Evolutionary conservation across 1,140 invertebrate species (phyloP).

Genomic region (Zaprionus taronus): DNA sequence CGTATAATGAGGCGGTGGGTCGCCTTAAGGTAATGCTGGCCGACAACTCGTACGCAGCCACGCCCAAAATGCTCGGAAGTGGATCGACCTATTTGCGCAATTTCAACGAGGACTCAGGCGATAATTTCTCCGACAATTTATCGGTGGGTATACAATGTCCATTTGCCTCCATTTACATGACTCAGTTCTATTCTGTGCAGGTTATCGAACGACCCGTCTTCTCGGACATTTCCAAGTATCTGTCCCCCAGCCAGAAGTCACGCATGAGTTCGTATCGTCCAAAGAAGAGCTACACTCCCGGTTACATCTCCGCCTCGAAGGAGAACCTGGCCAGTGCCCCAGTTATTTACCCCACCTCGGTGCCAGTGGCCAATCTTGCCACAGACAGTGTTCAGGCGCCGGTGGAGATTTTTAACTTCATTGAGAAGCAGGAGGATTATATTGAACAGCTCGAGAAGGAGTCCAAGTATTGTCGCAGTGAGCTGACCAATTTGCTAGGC

Average conservation of each 20-base stretch:
- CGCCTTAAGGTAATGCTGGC: slow-evolving; percentile 90
- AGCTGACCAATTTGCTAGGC: slow-evolving; percentile 89
- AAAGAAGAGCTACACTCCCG: slow-evolving; percentile 57
- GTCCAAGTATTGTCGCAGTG: slow-evolving; percentile 91
- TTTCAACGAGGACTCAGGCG: slow-evolving; percentile 86
- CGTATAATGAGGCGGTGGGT: slow-evolving; percentile 92
- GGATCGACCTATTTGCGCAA: slow-evolving; percentile 76
- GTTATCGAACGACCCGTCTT: slow-evolving; percentile 80
- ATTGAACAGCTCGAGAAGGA: slow-evolving; percentile 93
- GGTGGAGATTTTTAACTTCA: slow-evolving; percentile 88
- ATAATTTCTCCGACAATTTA: slow-evolving; percentile 85
- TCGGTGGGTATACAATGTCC: slow-evolving; percentile 54
- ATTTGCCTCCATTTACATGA: neutral
- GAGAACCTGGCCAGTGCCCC: slow-evolving; percentile 61
- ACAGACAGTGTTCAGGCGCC: slow-evolving; percentile 72
- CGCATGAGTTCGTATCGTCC: slow-evolving; percentile 65
- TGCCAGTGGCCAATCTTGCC: slow-evolving; percentile 30
- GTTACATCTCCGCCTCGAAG: slow-evolving; percentile 67
- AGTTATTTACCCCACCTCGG: slow-evolving; percentile 39
- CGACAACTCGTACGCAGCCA: slow-evolving; percentile 88
- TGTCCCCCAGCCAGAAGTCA: slow-evolving; percentile 81
- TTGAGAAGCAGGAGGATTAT: slow-evolving; percentile 93
- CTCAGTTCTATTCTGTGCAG: slow-evolving; percentile 30
- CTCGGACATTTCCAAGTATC: slow-evolving; percentile 84
- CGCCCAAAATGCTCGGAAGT: slow-evolving; percentile 75